Percentiles rank a stretch among this genome's conserved stretches.
Conservation (phyloP, 2,797 vertebrate genomes). For the Macropus fuliginosus region DNA sequence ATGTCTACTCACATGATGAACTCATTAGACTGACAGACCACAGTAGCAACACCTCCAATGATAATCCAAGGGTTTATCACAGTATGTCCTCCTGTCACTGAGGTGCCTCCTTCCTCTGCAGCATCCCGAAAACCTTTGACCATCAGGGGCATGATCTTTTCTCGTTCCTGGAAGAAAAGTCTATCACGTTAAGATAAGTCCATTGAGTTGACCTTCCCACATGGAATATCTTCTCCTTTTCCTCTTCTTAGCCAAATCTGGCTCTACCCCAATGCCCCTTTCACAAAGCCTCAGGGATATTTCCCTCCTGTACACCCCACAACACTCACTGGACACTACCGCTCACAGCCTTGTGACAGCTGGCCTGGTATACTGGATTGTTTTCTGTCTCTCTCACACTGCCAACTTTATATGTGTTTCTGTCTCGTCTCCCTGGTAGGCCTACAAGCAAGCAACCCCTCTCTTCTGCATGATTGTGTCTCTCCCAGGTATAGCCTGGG, state of each 20-base stretch:
- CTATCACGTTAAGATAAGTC: neutral
- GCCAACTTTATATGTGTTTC: neutral
- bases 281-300: neutral
- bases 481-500: neutral
- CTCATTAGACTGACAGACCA: conserved; percentile 91
- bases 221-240: neutral
- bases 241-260: neutral
- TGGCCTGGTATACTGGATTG: neutral
- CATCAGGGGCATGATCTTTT: conserved; percentile 89
- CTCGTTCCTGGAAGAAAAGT: neutral
- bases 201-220: neutral
- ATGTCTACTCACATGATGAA: conserved; percentile 87
- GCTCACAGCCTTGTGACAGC: neutral
- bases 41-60: conserved; percentile 91
- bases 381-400: neutral
- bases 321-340: neutral
- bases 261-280: neutral
- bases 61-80: conserved; percentile 95
- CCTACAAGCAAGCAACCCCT: neutral
- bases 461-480: neutral
- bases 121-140: conserved; percentile 92
- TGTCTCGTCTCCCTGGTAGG: neutral
- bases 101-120: conserved; percentile 92
- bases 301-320: neutral
- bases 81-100: conserved; percentile 93